phyloP scores from a whole-genome alignment of 2,888 invertebrate genomes.

The Gortyna flavago region DNA sequence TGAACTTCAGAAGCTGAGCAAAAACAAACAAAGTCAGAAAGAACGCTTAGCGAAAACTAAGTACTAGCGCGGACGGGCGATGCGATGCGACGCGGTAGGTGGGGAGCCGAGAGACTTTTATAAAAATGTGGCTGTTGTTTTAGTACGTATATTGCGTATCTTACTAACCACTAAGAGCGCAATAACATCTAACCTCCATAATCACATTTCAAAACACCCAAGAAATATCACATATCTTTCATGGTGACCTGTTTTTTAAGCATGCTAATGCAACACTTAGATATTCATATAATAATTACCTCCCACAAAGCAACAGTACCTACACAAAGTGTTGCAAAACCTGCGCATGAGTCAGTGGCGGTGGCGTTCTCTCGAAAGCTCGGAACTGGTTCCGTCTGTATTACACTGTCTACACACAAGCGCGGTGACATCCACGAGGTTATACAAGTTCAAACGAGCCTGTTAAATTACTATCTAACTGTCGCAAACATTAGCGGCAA shows the following conservation, averaged over 20 bases:
- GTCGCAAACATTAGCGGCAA: conserved; percentile 22
- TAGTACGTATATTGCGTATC: background rate
- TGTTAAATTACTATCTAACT: conserved; percentile 44
- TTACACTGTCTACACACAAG: conserved; percentile 26
- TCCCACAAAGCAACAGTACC: conserved; percentile 15
- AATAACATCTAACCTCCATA: background rate
- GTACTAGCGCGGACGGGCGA: background rate
- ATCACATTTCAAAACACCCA: background rate
- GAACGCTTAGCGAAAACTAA: background rate
- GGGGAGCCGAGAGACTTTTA: background rate
- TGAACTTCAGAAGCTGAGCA: background rate
- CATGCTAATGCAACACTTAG: background rate
- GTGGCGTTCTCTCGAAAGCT: conserved; percentile 49
- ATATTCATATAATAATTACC: conserved; percentile 20
- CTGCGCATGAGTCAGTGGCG: conserved; percentile 51
- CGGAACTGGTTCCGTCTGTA: conserved; percentile 56
- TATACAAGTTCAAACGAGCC: conserved; percentile 52
- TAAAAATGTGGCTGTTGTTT: background rate
- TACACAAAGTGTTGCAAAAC: conserved; percentile 44
- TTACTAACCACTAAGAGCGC: background rate
- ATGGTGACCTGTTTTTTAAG: background rate
- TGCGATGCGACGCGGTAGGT: background rate
- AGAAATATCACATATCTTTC: background rate
- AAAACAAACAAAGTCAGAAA: background rate
- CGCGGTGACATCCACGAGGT: conserved; percentile 57